A percentile compares a stretch with the other conserved stretches of the same genome.
Conservation (phyloP, 2,113 vertebrate genomes). For the Dendrocopos noguchii region DNA sequence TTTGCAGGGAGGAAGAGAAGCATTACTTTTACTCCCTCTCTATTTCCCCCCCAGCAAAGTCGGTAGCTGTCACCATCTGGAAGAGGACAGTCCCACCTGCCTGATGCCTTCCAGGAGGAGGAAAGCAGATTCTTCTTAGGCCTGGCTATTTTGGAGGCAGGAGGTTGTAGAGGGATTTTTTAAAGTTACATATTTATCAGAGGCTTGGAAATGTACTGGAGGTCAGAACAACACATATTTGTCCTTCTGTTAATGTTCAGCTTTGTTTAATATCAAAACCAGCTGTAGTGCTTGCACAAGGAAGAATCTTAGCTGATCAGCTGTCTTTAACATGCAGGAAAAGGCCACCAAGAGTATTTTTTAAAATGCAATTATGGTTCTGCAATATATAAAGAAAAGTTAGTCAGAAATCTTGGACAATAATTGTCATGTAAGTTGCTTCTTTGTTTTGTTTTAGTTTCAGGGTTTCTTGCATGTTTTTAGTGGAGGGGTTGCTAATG, state of each 20-base stretch:
- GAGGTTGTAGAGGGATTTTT: not conserved
- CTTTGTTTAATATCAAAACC: slow-evolving; percentile 73
- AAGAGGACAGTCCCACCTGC: not conserved
- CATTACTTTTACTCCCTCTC: not conserved
- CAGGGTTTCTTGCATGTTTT: not conserved
- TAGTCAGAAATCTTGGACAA: not conserved
- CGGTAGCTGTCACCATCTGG: not conserved
- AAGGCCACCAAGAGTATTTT: not conserved
- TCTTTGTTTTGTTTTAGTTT: not conserved
- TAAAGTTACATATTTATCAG: slow-evolving; percentile 67
- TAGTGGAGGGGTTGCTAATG: not conserved
- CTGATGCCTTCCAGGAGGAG: not conserved
- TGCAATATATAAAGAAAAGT: slow-evolving; percentile 1
- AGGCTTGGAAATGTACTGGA: slow-evolving; percentile 53
- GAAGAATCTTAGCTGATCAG: slow-evolving; percentile 12
- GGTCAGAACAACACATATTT: slow-evolving; percentile 54
- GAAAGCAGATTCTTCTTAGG: not conserved
- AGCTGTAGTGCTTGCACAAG: slow-evolving; percentile 36
- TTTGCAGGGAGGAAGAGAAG: not conserved
- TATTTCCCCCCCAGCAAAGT: not conserved
- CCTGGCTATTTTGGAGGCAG: not conserved
- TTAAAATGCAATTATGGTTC: not conserved
- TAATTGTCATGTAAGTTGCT: not conserved
- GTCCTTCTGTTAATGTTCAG: slow-evolving; percentile 43
- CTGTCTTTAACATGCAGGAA: slow-evolving; percentile 31